phyloP scores from a whole-genome alignment of 2,113 vertebrate species.

The Paramisgurnus dabryanus region DNA sequence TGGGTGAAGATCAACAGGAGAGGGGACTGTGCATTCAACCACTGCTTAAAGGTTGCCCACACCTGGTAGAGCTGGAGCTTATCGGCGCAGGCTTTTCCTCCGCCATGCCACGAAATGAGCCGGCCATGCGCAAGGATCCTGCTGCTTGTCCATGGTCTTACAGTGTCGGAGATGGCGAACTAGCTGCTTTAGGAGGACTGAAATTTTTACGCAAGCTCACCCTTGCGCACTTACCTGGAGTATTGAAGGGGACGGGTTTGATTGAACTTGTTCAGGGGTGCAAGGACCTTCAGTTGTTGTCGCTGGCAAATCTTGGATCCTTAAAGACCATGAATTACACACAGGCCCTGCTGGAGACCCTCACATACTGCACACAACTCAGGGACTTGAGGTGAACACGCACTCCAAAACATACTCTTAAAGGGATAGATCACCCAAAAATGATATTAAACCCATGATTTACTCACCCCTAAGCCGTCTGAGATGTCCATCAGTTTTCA shows the following conservation, averaged over 20 bases:
- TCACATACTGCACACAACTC: conserved; percentile 86
- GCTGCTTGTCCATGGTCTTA: conserved; percentile 85
- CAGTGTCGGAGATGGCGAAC: conserved; percentile 81
- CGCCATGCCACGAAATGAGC: conserved; percentile 89
- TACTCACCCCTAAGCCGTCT: too few species aligned
- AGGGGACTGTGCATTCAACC: conserved; percentile 77
- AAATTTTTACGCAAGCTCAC: conserved; percentile 82
- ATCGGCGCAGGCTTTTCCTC: conserved; percentile 93
- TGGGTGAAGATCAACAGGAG: conserved; percentile 64
- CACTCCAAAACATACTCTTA: neutral
- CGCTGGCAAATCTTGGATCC: conserved; percentile 89
- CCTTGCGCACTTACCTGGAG: conserved; percentile 89
- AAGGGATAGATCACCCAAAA: too few species aligned
- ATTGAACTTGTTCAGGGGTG: conserved; percentile 82
- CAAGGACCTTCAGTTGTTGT: conserved; percentile 83
- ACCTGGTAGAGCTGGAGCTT: conserved; percentile 86
- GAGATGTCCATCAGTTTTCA: too few species aligned
- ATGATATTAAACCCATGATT: too few species aligned
- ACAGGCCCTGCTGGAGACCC: conserved; percentile 83
- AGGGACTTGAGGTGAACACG: conserved; percentile 86
- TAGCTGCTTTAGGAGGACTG: conserved; percentile 84
- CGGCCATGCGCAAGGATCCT: conserved; percentile 86
- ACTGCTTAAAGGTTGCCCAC: conserved; percentile 77
- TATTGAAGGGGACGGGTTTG: conserved; percentile 86
- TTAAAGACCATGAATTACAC: conserved; percentile 88